phyloP scores from a whole-genome alignment of 2,888 invertebrate species.

The Drosophila prolongata region DNA sequence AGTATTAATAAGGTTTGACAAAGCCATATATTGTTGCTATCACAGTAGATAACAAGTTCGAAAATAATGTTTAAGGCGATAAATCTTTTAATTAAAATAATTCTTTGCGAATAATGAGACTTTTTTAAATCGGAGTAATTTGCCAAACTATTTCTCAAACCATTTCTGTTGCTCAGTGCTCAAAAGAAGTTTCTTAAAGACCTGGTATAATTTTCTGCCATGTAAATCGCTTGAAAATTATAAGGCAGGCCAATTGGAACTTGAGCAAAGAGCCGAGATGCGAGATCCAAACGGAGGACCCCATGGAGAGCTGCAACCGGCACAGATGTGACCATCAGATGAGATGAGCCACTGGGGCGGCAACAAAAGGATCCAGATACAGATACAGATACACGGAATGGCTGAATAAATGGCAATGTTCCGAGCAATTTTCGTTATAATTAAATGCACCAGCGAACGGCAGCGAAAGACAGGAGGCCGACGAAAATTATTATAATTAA shows the following conservation, averaged over 20 bases:
- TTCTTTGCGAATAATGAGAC: no score
- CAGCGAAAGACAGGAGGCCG: slow-evolving; percentile 30
- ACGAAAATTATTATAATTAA: slow-evolving; percentile 75
- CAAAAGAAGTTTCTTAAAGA: slow-evolving; percentile 23
- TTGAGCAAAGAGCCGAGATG: slow-evolving; percentile 31
- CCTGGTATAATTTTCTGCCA: slow-evolving; percentile 48
- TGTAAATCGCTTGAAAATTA: slow-evolving; percentile 68
- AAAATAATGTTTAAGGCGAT: no score
- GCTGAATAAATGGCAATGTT: slow-evolving; percentile 44
- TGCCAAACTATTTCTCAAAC: slow-evolving; percentile 4
- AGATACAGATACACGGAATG: slow-evolving; percentile 6
- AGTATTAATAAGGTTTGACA: no score
- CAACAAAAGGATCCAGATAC: slow-evolving; percentile 25
- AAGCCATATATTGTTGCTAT: no score
- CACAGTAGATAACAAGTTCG: no score
- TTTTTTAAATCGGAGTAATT: not conserved
- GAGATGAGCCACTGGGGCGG: slow-evolving; percentile 28
- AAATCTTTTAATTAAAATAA: no score
- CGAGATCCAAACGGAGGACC: slow-evolving; percentile 41
- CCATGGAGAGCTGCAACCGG: slow-evolving; percentile 55
- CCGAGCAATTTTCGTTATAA: slow-evolving; percentile 70
- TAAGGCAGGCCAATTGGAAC: slow-evolving; percentile 61
- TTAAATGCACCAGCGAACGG: slow-evolving; percentile 65
- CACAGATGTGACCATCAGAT: slow-evolving; percentile 55
- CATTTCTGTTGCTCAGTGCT: slow-evolving; percentile 39